Evolutionary conservation across 2,888 invertebrate species (phyloP), one percentile per base, ranked within the genome.

Genomic region (Drosophila mimica): DNA sequence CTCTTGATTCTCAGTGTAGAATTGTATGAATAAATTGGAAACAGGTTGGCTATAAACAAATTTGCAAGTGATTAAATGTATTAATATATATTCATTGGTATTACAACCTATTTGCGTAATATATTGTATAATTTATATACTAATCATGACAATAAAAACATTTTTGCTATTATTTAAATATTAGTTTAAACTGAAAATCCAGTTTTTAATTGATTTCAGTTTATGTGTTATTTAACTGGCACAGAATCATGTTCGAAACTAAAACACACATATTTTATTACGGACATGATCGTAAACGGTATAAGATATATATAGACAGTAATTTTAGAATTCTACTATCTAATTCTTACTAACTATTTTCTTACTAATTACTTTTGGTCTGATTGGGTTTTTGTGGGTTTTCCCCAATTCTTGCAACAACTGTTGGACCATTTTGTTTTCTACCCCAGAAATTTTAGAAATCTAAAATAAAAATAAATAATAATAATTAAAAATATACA

Each of bases 131-230:
- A 38, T 38, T 25, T 13, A 3, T 28, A 48, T 40, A 46, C 52
- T 43, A 46, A 48, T 66, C 40, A 56, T 43, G 66, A 49, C 20
- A n/a, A 40, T n/a, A 40, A 40, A n/a, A n/a, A 40, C 48, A 38
- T 33, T 28, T 28, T 38, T 17, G 0, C 53, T 67, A 25, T 38
- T 28, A 38, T 49, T 48, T 15, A 25, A 17, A 48, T 15, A 33
- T 38, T 52, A 7, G 54, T 33, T 34, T 25, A 56, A 57, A 63
- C 59, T 43, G 36, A 0, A 15, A 56, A 51, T 71, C 40, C 36
- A 15, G 61, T 36, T 65, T 59, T 59, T 0, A 33, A n/a, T 4
- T n/a, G 3, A 15, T n/a, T 28, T 31, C 2, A 13, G 17, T 13
- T 63, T 5, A 13, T 36, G 28, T 31, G 0, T 36, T 63, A 8